Base-by-base conservation (phyloP, 1,140 invertebrate genomes). In the Aphelinus certus region DNA sequence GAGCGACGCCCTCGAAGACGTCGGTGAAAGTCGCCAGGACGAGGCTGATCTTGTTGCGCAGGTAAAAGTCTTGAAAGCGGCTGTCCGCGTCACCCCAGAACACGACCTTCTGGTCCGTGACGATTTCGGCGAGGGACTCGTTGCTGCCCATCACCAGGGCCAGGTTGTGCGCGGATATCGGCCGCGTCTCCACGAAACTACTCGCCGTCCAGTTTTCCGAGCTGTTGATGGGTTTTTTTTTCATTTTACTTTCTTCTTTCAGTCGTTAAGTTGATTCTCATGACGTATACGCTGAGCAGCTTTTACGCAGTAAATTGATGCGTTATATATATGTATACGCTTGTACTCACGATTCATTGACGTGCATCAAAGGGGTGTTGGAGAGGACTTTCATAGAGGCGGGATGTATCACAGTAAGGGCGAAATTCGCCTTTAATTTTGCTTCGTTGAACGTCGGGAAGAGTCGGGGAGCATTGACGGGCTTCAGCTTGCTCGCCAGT, bases 361-460 rank as follows among this genome's bases (percentile, higher is more conserved):
- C 82, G 48, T 71, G 81, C 10, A 76, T 80, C 1, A 83, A 64
- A 10, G 85, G 87, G 82, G 84, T 88, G 65, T 88, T 89, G 3
- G 88, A 83, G 1, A 89, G 78, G 1, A 82, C 82, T 48, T 58
- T 79, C 64, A 80, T 78, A 45, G 80, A 79, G 46, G 64, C 79
- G 3, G 84, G 81, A 71, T 80, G 86, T 43, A 79, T 75, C 6
- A 90, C 77, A 46, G 82, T 86, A 7, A 90, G 72, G 6, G 84
- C 82, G 73, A 90, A 88, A 67, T 79, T 81, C 42, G 88, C 85
- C 83, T 94, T 95, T 42, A 92, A 80, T 2, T 81, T 84, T 0
- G 93, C 91, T 76, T 94, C 92, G 79, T 95, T 93, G 82, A 94
- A 93, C 81, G 92, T 91, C 1, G 94, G 94, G 79, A 94, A 93